These are phyloP conservation scores for Anolis apletophallus DNA, from an alignment of 2,797 vertebrate genomes.

Conservation along the genomic window DNA sequence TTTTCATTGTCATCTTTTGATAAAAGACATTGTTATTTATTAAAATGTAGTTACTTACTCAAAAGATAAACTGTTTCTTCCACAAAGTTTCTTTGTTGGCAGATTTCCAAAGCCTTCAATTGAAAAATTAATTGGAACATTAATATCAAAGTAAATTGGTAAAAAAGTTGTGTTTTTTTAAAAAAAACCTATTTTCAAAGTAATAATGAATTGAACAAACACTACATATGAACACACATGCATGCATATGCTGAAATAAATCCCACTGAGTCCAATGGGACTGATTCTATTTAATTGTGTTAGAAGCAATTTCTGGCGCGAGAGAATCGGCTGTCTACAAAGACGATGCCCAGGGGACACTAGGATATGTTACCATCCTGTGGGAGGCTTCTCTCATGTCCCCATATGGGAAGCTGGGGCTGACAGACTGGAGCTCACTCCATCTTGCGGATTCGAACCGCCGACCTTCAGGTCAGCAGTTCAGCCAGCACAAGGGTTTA, in stretches of 20 bases:
- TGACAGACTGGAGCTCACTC: too few relatives aligned
- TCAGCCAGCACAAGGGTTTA: too few relatives aligned
- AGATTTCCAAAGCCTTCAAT: conserved; percentile 95
- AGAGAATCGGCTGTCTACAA: too few relatives aligned
- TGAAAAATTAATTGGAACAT: conserved; percentile 32
- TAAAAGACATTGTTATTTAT: conserved; percentile 24
- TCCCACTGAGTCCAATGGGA: neutral
- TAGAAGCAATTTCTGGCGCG: too few relatives aligned
- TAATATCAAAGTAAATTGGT: conserved; percentile 18
- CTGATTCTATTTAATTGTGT: neutral
- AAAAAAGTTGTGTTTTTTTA: neutral
- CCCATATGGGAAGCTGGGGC: too few relatives aligned
- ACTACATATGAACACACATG: neutral
- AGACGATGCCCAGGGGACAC: too few relatives aligned
- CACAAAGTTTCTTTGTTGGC: conserved; percentile 97
- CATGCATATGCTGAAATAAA: neutral
- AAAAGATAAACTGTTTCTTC: conserved; percentile 97
- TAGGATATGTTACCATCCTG: too few relatives aligned
- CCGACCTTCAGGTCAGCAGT: too few relatives aligned
- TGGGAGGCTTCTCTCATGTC: too few relatives aligned
- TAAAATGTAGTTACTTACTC: conserved; percentile 84
- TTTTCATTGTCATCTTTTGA: neutral
- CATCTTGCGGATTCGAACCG: too few relatives aligned
- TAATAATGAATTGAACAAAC: neutral
- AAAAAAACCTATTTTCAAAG: neutral